Conservation (phyloP, 30 jellyfish, hydroid and myxozoan genomes). For the Pseudorhiza aurosa region DNA sequence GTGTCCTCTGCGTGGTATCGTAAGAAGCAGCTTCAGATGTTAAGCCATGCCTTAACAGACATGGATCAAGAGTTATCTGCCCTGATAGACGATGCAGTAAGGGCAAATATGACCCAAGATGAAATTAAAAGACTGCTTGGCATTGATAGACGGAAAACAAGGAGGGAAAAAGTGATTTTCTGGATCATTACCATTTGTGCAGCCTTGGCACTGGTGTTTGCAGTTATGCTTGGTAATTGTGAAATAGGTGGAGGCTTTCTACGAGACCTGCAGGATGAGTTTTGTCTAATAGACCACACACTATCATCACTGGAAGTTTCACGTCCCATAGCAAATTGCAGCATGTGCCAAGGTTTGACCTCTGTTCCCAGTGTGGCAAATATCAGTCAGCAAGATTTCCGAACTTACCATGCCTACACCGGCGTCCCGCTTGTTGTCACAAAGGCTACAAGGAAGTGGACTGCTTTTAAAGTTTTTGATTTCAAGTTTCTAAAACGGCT, state of each 20-base stretch:
- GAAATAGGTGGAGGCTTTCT: conserved; percentile 16
- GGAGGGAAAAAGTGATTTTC: neutral
- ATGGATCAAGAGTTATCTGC: conserved; percentile 24
- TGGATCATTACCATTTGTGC: neutral
- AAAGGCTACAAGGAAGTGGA: conserved; percentile 85
- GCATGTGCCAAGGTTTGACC: conserved; percentile 65
- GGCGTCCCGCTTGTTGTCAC: conserved; percentile 91
- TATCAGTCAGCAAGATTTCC: conserved; percentile 62
- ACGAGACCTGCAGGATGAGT: conserved; percentile 22
- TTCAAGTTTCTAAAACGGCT: conserved; percentile 66
- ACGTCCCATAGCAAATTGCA: conserved; percentile 85
- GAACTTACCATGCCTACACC: conserved; percentile 82
- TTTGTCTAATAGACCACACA: conserved; percentile 69
- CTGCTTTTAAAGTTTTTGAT: conserved; percentile 82
- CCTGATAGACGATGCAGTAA: conserved; percentile 22
- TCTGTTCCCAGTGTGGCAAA: conserved; percentile 69
- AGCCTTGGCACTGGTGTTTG: conserved; percentile 2
- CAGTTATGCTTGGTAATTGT: neutral
- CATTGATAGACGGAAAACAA: conserved; percentile 12
- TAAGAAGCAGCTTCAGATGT: neutral
- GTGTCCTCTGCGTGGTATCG: too few species aligned
- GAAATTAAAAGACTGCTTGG: conserved; percentile 56
- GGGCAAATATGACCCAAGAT: conserved; percentile 22
- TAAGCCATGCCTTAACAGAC: neutral
- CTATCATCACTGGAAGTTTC: conserved; percentile 60